Evolutionary conservation across 2,888 invertebrate species (phyloP).

Genomic region (Agelastica alni): DNA sequence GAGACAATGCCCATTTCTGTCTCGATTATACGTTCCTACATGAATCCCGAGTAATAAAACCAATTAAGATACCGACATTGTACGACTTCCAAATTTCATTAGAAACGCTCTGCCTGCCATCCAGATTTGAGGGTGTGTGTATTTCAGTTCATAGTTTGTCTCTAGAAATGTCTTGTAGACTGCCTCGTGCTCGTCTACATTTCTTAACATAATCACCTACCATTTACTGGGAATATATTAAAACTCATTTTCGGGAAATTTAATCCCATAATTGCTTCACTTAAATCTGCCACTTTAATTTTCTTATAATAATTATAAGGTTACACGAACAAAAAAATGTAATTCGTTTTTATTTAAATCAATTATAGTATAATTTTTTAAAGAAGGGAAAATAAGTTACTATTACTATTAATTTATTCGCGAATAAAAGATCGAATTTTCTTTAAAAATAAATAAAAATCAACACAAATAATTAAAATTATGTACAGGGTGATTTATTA

Average conservation of each 20-base stretch:
- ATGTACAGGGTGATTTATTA: too few species aligned
- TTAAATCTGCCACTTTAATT: neutral
- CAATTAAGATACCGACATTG: conserved; percentile 40
- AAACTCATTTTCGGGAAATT: neutral
- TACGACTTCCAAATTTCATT: conserved; percentile 42
- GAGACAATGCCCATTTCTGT: conserved; percentile 30
- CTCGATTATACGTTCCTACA: conserved; percentile 32
- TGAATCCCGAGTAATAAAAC: conserved; percentile 37
- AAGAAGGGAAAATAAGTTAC: too few species aligned
- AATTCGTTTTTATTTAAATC: too few species aligned
- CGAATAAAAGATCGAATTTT: too few species aligned
- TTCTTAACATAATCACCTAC: neutral
- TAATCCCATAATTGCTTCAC: neutral
- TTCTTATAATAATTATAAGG: too few species aligned
- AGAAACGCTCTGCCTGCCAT: conserved; percentile 20
- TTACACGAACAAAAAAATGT: too few species aligned
- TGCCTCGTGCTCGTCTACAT: neutral
- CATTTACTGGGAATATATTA: neutral
- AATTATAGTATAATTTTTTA: too few species aligned
- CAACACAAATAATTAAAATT: too few species aligned
- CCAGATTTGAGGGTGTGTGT: conserved; percentile 36
- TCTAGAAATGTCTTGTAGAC: neutral
- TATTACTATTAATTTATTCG: too few species aligned
- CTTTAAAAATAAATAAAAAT: too few species aligned
- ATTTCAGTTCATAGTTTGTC: conserved; percentile 23